Conservation (phyloP, 2,888 invertebrate species). For the Phania funesta region DNA sequence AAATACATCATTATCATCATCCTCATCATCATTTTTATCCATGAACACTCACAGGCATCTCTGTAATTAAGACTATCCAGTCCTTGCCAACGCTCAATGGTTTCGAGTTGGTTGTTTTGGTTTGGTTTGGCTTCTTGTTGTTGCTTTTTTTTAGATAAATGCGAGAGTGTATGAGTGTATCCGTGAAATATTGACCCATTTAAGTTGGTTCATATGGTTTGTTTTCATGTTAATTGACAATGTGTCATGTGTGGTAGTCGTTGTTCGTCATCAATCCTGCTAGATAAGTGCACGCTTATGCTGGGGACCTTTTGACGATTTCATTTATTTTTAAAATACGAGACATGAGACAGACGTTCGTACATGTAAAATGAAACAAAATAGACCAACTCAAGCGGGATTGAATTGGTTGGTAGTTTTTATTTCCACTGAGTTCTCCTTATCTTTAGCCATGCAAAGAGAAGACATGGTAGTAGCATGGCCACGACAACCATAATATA, state of each 20-base stretch:
- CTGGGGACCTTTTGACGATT: neutral
- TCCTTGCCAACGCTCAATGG: neutral
- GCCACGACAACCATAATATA: too few species aligned
- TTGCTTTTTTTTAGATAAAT: neutral
- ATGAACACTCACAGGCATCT: neutral
- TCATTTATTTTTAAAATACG: conserved; percentile 16
- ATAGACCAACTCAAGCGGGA: neutral
- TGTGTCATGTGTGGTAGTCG: conserved; percentile 5
- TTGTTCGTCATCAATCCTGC: neutral
- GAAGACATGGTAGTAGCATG: too few species aligned
- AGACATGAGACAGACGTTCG: neutral
- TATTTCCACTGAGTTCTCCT: too few species aligned
- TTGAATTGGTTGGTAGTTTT: too few species aligned
- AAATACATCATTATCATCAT: conserved; percentile 24
- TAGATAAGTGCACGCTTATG: neutral
- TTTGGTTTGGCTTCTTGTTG: too few species aligned
- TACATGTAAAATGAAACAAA: neutral
- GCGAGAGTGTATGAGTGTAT: neutral
- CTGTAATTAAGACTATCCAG: neutral
- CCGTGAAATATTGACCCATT: conserved; percentile 46
- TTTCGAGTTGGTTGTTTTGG: neutral
- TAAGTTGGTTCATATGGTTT: conserved; percentile 19
- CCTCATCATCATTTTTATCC: neutral
- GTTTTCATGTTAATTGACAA: conserved; percentile 40
- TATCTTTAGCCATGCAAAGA: too few species aligned